phyloP scores from a whole-genome alignment of 2,888 invertebrate species.

The Gandaritis pyraliata region DNA sequence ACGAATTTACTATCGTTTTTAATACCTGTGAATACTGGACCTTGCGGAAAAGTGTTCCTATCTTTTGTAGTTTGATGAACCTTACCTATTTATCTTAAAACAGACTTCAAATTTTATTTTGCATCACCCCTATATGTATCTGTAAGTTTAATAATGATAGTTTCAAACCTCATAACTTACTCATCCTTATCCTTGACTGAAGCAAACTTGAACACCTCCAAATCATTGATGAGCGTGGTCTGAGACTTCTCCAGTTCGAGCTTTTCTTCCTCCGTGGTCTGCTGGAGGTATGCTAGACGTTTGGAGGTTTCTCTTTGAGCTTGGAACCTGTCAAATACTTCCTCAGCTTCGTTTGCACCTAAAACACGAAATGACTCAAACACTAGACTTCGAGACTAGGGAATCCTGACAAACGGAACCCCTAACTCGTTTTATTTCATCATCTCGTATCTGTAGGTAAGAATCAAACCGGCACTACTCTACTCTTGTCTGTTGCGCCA shows the following conservation, averaged over 20 bases:
- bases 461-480: neutral
- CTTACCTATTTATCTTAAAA: too few relatives aligned
- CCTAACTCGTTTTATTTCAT: neutral
- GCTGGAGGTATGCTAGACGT: slow-evolving; percentile 88
- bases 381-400: neutral
- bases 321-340: slow-evolving; percentile 89
- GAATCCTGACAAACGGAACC: too few relatives aligned
- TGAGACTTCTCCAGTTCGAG: slow-evolving; percentile 87
- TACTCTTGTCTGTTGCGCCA: neutral
- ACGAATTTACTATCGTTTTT: too few relatives aligned
- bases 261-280: slow-evolving; percentile 90
- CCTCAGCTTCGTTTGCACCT: slow-evolving; percentile 90
- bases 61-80: too few relatives aligned
- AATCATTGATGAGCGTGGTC: slow-evolving; percentile 86
- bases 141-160: too few relatives aligned
- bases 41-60: too few relatives aligned
- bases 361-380: slow-evolving; percentile 18
- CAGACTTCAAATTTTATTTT: too few relatives aligned
- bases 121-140: too few relatives aligned
- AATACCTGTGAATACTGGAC: too few relatives aligned
- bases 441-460: neutral
- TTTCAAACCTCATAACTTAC: too few relatives aligned
- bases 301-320: slow-evolving; percentile 89
- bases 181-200: slow-evolving; percentile 92
- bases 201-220: slow-evolving; percentile 91